phyloP scores from a whole-genome alignment of 2,797 vertebrate genomes.

The Urophycis tenuis region DNA sequence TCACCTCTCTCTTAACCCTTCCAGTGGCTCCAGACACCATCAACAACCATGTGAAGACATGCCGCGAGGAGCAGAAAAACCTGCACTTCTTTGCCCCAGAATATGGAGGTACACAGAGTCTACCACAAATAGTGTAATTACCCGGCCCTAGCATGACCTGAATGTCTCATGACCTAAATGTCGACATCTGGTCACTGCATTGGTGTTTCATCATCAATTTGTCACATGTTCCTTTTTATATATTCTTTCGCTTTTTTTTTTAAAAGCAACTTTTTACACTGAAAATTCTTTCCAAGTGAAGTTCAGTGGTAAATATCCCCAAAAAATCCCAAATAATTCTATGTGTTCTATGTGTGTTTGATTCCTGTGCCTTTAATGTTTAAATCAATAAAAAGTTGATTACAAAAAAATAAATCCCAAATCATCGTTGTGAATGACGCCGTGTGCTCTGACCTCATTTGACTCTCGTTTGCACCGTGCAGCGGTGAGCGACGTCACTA shows the following conservation, averaged over 20 bases:
- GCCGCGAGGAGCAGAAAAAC: conserved; percentile 90
- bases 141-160: too few species aligned
- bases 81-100: conserved; percentile 95
- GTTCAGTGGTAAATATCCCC: not conserved
- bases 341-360: too few species aligned
- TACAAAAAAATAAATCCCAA: not conserved
- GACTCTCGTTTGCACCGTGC: conserved; percentile 27
- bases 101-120: conserved; percentile 77
- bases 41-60: conserved; percentile 96
- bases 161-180: too few species aligned
- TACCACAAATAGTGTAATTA: too few species aligned
- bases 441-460: not conserved
- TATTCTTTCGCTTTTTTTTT: too few species aligned
- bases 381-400: too few species aligned
- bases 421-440: not conserved
- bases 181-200: too few species aligned
- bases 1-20: not conserved
- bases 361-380: too few species aligned
- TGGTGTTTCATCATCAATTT: too few species aligned
- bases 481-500: conserved; percentile 91
- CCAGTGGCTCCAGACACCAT: conserved; percentile 94
- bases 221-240: too few species aligned
- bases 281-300: not conserved
- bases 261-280: too few species aligned
- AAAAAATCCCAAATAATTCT: too few species aligned